Percentiles rank a stretch among this genome's conserved stretches.
Conservation (phyloP, 2,797 vertebrate species). For the Otolemur crassicaudatus region DNA sequence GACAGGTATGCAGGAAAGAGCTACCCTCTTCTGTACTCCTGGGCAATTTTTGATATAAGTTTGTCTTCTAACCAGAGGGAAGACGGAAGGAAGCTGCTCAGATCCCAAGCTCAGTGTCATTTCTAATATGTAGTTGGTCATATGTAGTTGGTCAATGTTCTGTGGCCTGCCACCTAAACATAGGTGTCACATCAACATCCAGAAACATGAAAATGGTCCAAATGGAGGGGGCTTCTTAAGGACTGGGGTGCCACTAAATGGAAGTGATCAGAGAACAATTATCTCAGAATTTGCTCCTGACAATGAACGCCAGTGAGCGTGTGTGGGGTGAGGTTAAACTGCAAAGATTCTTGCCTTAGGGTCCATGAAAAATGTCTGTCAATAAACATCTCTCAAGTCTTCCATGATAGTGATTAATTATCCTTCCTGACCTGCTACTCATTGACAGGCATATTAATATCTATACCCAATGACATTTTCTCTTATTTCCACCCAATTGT, state of each 20-base stretch:
- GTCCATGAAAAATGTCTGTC: constrained; percentile 18
- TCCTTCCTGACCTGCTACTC: neutral
- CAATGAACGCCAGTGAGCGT: neutral
- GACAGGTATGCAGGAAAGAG: neutral
- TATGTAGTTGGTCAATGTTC: neutral
- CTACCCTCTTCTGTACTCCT: neutral
- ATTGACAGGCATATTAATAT: neutral
- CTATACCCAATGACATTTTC: neutral
- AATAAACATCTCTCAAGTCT: constrained; percentile 35
- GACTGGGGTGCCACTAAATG: neutral
- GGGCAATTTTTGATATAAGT: neutral
- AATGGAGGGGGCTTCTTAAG: neutral
- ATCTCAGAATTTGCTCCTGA: constrained; percentile 16
- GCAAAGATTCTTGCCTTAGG: neutral
- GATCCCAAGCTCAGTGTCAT: neutral
- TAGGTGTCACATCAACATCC: neutral
- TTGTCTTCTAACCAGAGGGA: constrained; percentile 21
- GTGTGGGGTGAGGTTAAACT: neutral
- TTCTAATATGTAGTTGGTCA: neutral
- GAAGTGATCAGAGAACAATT: constrained; percentile 24
- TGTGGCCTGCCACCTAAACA: constrained; percentile 34
- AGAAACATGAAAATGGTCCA: constrained; percentile 1
- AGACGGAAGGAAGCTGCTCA: neutral
- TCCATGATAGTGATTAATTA: neutral
- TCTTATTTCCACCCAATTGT: constrained; percentile 6